phyloP scores from a whole-genome alignment of 2,113 vertebrate genomes.

The Shinisaurus crocodilurus region DNA sequence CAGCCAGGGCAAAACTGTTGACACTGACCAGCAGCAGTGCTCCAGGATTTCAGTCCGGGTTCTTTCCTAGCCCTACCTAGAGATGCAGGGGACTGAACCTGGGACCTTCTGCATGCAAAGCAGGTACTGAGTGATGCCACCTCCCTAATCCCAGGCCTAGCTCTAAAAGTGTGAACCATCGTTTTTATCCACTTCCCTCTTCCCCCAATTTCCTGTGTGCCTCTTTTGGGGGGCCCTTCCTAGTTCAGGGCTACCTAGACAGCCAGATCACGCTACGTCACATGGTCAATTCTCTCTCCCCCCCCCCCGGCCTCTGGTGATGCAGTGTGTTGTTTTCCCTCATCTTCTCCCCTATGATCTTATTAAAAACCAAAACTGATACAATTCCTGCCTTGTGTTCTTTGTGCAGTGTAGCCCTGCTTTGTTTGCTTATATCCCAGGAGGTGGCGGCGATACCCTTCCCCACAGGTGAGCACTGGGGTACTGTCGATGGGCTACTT shows the following conservation, averaged over 20 bases:
- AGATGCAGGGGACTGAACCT: no score
- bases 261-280: background rate
- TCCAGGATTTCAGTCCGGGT: no score
- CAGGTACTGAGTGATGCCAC: no score
- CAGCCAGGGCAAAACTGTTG: no score
- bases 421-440: background rate
- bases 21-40: no score
- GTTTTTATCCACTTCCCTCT: background rate
- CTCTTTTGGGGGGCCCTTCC: background rate
- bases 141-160: no score
- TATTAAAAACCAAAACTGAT: background rate
- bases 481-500: background rate
- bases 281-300: no score
- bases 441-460: background rate
- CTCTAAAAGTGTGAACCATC: background rate
- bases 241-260: background rate
- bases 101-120: no score
- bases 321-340: background rate
- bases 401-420: conserved; percentile 17
- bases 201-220: background rate
- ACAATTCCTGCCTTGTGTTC: background rate
- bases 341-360: background rate
- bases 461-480: conserved; percentile 25
- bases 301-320: background rate
- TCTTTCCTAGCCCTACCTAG: no score